Evolutionary conservation across 2,797 vertebrate genomes (phyloP), one percentile per base, ranked within the genome.

Genomic region (Gila robusta): DNA sequence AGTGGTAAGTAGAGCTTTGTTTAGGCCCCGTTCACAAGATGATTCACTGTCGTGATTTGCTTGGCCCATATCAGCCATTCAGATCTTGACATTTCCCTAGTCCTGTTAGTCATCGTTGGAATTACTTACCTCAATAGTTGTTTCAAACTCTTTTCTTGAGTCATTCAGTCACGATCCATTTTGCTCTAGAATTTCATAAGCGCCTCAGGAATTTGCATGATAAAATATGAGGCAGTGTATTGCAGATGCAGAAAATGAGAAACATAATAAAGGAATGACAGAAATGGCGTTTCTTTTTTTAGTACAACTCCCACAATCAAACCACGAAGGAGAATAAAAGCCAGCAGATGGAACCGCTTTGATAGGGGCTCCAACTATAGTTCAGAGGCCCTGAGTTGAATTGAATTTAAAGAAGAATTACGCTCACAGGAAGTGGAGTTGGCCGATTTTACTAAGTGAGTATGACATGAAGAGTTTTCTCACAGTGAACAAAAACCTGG

Each of bases 1-100:
- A 82, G 79, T 73, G 84, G 69, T 81, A 83, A 88, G 87, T 47
- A 17, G n/a, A 76, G 79, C 62, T 81, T 80, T 88, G 87, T 86
- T 84, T 70, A 70, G 84, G 85, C 54, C 64, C 39, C 0, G 21
- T 80, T 85, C 52, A 52, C 4, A 37, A 69, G 35, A 83, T 83
- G 87, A 86, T 83, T 86, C 80, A 88, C 67, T 47, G 56, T 23
- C 37, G 3, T 52, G 79, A 85, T 71, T 82, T 77, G 23, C 35
- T 88, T 85, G 72, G 81, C 35, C 67, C 59, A 35, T 82, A 70
- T 77, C 83, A 85, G 72, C 62, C 82, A 81, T 85, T 81, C 84
- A 80, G 52, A 66, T 64, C 41, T 81, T 73, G 59, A 39, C 84
- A 86, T 80, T 73, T 81, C 17, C 32, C 16, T 80, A 85, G 77